A percentile compares a stretch with the other conserved stretches of the same genome.
Conservation (phyloP, 2,888 invertebrate genomes). For the Neoitamus cyanurus region DNA sequence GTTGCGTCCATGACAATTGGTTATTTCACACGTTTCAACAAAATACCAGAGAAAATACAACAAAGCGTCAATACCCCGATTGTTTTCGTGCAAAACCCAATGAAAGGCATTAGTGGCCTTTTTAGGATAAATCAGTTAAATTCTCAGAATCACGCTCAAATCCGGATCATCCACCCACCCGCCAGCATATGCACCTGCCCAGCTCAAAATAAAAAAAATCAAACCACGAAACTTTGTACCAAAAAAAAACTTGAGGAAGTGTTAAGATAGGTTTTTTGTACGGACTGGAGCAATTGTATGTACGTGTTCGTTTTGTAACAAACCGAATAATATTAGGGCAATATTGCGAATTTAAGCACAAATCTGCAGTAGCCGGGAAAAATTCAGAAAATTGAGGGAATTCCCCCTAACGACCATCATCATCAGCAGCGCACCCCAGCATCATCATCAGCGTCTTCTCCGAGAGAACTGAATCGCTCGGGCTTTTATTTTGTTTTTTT, state of each 20-base stretch:
- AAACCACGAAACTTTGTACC: background rate
- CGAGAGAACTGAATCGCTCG: background rate
- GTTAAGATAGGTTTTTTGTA: background rate
- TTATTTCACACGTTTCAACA: too few relatives aligned
- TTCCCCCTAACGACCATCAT: constrained; percentile 1
- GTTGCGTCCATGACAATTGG: too few relatives aligned
- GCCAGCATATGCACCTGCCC: background rate
- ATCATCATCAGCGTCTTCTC: background rate
- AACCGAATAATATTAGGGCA: background rate
- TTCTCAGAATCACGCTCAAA: background rate
- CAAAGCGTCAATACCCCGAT: too few relatives aligned
- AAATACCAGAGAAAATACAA: too few relatives aligned
- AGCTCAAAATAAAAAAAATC: background rate
- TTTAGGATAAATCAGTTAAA: background rate
- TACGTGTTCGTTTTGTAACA: background rate
- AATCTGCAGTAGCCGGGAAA: background rate
- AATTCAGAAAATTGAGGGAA: background rate
- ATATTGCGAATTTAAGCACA: constrained; percentile 1
- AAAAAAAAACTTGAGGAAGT: constrained; percentile 14
- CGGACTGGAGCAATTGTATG: background rate
- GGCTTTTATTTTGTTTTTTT: background rate
- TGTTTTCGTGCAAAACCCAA: too few relatives aligned
- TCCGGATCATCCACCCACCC: background rate
- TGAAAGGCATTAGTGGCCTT: background rate
- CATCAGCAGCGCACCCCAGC: background rate